phyloP scores from a whole-genome alignment of 2,797 vertebrate species.

The Cuniculus paca region DNA sequence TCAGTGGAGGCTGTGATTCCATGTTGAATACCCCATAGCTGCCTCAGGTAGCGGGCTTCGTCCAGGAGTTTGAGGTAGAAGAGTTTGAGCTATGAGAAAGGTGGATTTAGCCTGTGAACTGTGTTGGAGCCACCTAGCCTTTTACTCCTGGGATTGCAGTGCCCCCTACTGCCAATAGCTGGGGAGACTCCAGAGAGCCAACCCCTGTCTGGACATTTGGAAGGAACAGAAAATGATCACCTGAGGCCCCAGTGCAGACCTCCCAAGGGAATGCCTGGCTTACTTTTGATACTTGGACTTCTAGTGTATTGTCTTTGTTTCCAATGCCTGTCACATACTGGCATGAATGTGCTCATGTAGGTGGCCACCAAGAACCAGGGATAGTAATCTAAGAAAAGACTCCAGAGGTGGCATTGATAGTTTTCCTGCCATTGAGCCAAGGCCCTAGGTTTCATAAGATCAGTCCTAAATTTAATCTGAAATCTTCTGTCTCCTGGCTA shows the following conservation, averaged over 20 bases:
- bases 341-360: not conserved
- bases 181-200: not conserved
- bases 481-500: not conserved
- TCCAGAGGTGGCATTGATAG: not conserved
- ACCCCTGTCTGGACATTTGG: not conserved
- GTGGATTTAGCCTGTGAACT: not conserved
- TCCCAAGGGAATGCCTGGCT: not conserved
- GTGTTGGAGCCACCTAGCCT: not conserved
- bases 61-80: slow-evolving; percentile 89
- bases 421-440: not conserved
- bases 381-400: not conserved
- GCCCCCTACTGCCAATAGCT: slow-evolving; percentile 76
- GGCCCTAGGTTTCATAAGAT: not conserved
- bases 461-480: not conserved
- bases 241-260: rapidly evolving
- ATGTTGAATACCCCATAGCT: slow-evolving; percentile 82
- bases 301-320: not conserved
- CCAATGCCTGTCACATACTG: not conserved
- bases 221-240: not conserved
- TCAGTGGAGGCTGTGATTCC: not conserved
- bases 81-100: slow-evolving; percentile 90
- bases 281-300: not conserved
- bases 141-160: slow-evolving; percentile 24
- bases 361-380: not conserved
- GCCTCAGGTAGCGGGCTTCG: slow-evolving; percentile 88